Percentiles rank a stretch among this genome's conserved stretches.
Conservation (phyloP, 2,888 invertebrate species). For the Hypselothyrea guttata region DNA sequence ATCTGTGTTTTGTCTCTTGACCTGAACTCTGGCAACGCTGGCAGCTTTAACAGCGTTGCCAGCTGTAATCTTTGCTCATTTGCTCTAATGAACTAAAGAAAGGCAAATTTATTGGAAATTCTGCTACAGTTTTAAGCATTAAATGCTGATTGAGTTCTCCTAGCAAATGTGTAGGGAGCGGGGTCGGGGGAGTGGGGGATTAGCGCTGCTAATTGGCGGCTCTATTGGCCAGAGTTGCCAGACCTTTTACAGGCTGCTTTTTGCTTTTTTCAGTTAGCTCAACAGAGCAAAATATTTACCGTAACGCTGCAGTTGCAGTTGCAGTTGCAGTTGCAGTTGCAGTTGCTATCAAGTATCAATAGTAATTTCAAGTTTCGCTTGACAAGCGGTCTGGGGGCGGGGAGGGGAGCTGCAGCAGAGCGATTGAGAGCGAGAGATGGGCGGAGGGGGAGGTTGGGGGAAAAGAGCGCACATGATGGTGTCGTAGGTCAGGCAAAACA, state of each 20-base stretch:
- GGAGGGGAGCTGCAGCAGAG: conserved; percentile 4
- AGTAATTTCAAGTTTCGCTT: conserved; percentile 73
- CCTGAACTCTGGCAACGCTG: background rate
- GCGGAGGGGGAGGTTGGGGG: background rate
- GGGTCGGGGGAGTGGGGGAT: background rate
- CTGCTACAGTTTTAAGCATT: conserved; percentile 80
- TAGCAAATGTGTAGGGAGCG: background rate
- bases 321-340: conserved; percentile 46
- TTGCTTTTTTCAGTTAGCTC: conserved; percentile 45
- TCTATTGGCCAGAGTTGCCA: conserved; percentile 56
- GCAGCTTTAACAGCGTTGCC: too few relatives aligned
- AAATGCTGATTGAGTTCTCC: conserved; percentile 74
- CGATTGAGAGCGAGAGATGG: background rate
- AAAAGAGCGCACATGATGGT: conserved; percentile 60
- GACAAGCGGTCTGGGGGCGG: conserved; percentile 44
- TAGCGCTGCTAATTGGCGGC: conserved; percentile 45
- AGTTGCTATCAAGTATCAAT: conserved; percentile 74
- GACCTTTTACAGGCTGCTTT: conserved; percentile 56
- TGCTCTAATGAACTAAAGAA: too few relatives aligned
- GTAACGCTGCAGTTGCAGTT: conserved; percentile 54
- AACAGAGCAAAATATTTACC: conserved; percentile 74
- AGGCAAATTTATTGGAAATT: too few relatives aligned
- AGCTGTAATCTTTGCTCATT: too few relatives aligned
- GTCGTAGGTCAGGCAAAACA: conserved; percentile 68
- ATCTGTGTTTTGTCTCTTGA: background rate